Evolutionary conservation across 2,888 invertebrate species (phyloP).

Genomic region (Seladonia tumulorum): DNA sequence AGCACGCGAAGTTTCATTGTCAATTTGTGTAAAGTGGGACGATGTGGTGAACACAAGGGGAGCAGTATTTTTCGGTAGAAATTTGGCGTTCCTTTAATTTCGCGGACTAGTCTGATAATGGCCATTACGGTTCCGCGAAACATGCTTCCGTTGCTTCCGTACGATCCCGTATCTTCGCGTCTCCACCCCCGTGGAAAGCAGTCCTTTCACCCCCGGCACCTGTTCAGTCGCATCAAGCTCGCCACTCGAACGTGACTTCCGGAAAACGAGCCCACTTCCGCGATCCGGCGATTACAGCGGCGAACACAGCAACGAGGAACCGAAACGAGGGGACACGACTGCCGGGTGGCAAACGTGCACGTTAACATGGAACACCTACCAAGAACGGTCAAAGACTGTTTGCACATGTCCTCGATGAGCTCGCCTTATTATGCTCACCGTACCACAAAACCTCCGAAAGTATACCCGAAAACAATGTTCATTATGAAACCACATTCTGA

Average conservation of each 20-base stretch:
- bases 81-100: background rate
- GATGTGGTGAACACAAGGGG: background rate
- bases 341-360: background rate
- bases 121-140: background rate
- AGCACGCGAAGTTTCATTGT: background rate
- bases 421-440: background rate
- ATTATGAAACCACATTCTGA: background rate
- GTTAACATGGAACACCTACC: background rate
- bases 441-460: background rate
- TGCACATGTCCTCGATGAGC: background rate
- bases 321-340: constrained; percentile 3
- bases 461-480: background rate
- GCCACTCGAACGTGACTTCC: constrained; percentile 43
- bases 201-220: background rate
- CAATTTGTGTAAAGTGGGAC: no score
- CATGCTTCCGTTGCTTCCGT: background rate
- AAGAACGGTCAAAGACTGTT: background rate
- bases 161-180: constrained; percentile 6
- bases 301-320: constrained; percentile 1
- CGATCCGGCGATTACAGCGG: constrained; percentile 14
- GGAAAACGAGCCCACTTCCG: constrained; percentile 39
- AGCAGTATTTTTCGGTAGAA: background rate
- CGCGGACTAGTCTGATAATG: background rate
- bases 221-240: background rate
- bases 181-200: background rate